Base-by-base conservation (phyloP, 2,113 vertebrate species). In the Datnioides undecimradiatus region DNA sequence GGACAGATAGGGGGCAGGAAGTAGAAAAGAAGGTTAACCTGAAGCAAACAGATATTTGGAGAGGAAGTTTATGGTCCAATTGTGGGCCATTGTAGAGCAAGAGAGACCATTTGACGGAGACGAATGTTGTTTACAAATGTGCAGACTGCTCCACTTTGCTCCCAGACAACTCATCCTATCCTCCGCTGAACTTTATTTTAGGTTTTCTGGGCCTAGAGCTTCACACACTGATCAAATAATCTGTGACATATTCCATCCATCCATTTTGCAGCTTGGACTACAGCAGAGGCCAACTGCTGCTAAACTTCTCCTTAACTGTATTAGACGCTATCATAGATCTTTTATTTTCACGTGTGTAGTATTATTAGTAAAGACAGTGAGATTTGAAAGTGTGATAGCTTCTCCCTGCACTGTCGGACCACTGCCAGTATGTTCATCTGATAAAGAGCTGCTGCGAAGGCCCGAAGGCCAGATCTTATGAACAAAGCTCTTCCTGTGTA, bases 401-500 rank as follows among this genome's bases (percentile, higher is more conserved):
- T 8, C 43, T 23, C 31, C 46, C 17, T 10, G 54, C 23, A 40
- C 33, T 34, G 19, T n/a, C 0, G 12, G 36, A 52, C 34, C 9
- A 1, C 33, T 55, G 31, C 49, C 68, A 19, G 45, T 8, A 41
- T 2, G 4, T 63, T 80, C 48, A 84, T 80, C 80, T 73, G 84
- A 91, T 86, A 43, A 57, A 52, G 51, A 49, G 55, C 33, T 33
- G 71, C 77, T 43, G 59, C 72, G 63, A 67, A 78, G 73, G 73
- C 69, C 73, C 10, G 1, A 21, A 64, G 77, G 80, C 48, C 60
- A 21, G 25, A 55, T 38, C 62, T 34, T 4, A 13, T 29, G 78
- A 87, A 80, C 85, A 84, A 73, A 85, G 23, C 34, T 69, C 46
- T 77, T 90, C 79, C 85, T 90, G 80, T 89, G 55, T 79, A 67